Conservation (phyloP, 2,797 vertebrate genomes). For the Loriculus beryllinus region DNA sequence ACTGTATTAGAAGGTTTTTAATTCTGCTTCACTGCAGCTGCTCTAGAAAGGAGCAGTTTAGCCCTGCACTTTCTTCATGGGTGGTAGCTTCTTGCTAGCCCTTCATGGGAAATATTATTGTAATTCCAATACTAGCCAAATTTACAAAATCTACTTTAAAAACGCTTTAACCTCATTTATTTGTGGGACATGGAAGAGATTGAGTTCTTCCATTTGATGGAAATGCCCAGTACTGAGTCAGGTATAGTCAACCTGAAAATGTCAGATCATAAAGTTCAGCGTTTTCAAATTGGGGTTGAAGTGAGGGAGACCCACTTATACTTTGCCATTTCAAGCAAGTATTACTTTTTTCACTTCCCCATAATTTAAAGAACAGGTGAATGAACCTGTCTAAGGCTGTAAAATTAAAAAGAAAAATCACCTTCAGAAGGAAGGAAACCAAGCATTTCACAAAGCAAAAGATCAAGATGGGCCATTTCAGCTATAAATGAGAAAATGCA, state of each 20-base stretch:
- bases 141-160: neutral
- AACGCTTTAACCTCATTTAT: neutral
- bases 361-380: constrained; percentile 20
- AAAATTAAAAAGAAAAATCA: constrained; percentile 36
- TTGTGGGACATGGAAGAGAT: neutral
- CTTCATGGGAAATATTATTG: neutral
- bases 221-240: neutral
- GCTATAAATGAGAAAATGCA: neutral
- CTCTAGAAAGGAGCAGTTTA: neutral
- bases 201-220: neutral
- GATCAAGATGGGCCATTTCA: neutral
- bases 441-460: neutral
- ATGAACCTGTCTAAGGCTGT: constrained; percentile 2
- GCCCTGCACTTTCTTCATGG: neutral
- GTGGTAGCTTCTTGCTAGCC: neutral
- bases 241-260: neutral
- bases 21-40: neutral
- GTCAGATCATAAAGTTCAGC: constrained; percentile 25
- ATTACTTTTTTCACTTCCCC: neutral
- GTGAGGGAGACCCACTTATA: neutral
- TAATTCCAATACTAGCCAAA: neutral
- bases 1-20: neutral
- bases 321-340: constrained; percentile 32
- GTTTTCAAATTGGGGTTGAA: constrained; percentile 7
- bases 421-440: neutral